A percentile compares a stretch with the other conserved stretches of the same genome.
phyloP scores from a whole-genome alignment of 2,888 invertebrate species.

The Elgonia sp. region DNA sequence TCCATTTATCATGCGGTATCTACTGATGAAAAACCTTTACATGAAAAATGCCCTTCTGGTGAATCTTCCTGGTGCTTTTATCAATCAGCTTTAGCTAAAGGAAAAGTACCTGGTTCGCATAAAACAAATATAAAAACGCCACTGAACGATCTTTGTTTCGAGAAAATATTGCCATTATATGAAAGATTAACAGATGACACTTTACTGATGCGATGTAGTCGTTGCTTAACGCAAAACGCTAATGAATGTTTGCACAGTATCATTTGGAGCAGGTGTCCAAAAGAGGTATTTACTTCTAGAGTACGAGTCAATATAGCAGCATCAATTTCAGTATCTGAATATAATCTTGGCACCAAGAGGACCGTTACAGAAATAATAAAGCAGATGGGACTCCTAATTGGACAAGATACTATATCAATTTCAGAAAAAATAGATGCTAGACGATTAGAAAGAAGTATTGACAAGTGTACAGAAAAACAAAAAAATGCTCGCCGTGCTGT shows the following conservation, averaged over 20 bases:
- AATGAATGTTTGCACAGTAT: constrained; percentile 63
- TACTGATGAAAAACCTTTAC: not conserved
- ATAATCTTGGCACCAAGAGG: constrained; percentile 43
- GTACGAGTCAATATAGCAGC: too few species aligned
- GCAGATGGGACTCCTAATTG: too few species aligned
- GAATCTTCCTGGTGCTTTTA: constrained; percentile 57
- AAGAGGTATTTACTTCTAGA: too few species aligned
- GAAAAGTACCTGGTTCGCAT: constrained; percentile 37
- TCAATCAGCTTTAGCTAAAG: constrained; percentile 47
- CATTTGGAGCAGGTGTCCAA: constrained; percentile 62
- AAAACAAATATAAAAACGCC: constrained; percentile 32
- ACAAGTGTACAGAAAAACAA: too few species aligned
- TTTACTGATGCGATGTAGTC: constrained; percentile 52
- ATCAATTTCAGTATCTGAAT: too few species aligned
- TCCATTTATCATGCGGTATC: constrained; percentile 4
- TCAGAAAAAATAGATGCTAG: too few species aligned
- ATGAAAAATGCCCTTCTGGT: not conserved
- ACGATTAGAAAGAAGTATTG: too few species aligned
- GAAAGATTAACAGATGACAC: constrained; percentile 26
- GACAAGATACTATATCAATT: too few species aligned
- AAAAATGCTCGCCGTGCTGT: too few species aligned
- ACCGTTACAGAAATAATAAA: not conserved
- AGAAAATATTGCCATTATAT: constrained; percentile 48
- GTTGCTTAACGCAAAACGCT: constrained; percentile 56
- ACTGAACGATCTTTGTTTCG: constrained; percentile 20